These are phyloP conservation scores for Mobula hypostoma DNA, from an alignment of 2,113 vertebrate species.

Conservation along the genomic window DNA sequence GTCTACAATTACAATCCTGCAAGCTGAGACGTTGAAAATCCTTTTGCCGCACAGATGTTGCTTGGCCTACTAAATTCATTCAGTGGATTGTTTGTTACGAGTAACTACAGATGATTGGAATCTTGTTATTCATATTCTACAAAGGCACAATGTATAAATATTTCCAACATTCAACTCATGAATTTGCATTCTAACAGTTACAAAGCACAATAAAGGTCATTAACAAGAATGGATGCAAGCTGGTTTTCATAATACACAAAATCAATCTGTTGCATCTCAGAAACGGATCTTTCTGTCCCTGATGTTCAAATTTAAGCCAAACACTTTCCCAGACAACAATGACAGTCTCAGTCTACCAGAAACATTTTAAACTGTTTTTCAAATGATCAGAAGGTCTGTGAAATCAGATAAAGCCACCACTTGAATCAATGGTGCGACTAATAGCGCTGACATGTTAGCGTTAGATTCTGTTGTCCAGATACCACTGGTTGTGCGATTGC, in stretches of 20 bases:
- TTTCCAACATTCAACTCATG: too few species aligned
- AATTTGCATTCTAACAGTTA: too few species aligned
- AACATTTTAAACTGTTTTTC: not conserved
- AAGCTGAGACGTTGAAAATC: too few species aligned
- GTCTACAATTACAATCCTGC: too few species aligned
- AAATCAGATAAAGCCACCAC: not conserved
- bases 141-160: too few species aligned
- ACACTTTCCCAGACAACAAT: not conserved
- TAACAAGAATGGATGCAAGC: not conserved
- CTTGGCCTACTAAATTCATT: too few species aligned
- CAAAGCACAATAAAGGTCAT: too few species aligned
- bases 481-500: not conserved
- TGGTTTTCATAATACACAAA: not conserved
- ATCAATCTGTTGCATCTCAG: not conserved
- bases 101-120: too few species aligned
- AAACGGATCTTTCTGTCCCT: not conserved
- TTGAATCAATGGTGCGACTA: not conserved
- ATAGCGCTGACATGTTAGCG: not conserved
- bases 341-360: not conserved
- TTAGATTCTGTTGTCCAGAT: not conserved
- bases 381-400: not conserved
- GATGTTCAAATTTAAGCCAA: not conserved
- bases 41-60: too few species aligned
- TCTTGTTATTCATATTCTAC: too few species aligned
- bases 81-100: too few species aligned